Evolutionary conservation across 2,797 vertebrate genomes (phyloP), one percentile per base, ranked within the genome.

Genomic region (Sphaeramia orbicularis): DNA sequence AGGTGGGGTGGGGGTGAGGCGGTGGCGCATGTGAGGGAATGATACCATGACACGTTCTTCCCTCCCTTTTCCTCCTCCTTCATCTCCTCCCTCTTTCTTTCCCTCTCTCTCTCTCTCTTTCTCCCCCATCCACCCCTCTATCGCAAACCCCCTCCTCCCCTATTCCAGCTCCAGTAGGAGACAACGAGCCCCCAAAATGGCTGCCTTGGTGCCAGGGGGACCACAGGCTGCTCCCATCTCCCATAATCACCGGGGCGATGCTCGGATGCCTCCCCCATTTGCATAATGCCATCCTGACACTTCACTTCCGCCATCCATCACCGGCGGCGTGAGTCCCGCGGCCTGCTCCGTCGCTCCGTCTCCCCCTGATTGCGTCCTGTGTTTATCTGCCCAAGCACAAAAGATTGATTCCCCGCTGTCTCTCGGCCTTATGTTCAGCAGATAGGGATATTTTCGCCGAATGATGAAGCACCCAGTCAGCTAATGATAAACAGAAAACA

Each of bases 211-310:
- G 92, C 95, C 94, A 96, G 95, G 94, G 96, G 96, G 96, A 98
- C 94, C 92, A 92, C 89, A 93, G 92, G 88, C 93, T 94, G 92
- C 91, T 95, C 95, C 90, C 93, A 94, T 95, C 94, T 94, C 93
- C 95, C 95, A 93, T 96, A 97, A 97, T 97, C 96, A 97, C 95
- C 96, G 96, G 95, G 92, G 95, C 95, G 94, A 96, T 95, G 95
- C 95, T 96, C 90, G 94, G 94, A 96, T 97, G 96, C 95, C 95
- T 96, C 88, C 88, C 87, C 93, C 91, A 97, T 98, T 98, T 99
- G 94, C 96, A 97, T 98, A 97, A 96, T 95, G 94, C 95, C 94
- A 93, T 95, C 95, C 95, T 97, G 97, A 97, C 95, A 96, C 93
- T 80, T 97, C 94, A 94, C 95, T 96, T 95, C 95, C 94, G 95